Evolutionary conservation across 2,113 vertebrate species (phyloP).

Genomic region (Cyrtonyx montezumae): DNA sequence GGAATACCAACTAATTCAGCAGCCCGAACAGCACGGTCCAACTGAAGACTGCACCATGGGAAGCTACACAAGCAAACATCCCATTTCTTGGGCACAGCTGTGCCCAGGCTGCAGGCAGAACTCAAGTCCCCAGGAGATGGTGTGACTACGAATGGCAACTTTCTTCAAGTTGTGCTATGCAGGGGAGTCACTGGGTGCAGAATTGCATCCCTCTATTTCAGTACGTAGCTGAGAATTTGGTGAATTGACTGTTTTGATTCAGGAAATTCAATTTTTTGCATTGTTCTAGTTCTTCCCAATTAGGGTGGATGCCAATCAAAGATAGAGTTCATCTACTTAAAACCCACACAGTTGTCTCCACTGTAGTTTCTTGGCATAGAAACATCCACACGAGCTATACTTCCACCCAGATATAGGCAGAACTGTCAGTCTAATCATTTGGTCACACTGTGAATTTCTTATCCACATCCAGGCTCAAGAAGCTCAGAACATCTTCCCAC

Average conservation of each 20-base stretch:
- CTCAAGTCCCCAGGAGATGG: not conserved
- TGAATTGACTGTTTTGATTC: not conserved
- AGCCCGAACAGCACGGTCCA: not conserved
- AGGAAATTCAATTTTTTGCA: not conserved
- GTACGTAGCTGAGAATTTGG: not conserved
- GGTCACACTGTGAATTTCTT: not conserved
- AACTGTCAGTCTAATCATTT: not conserved
- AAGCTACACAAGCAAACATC: slow-evolving; percentile 29
- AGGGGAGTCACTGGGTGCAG: not conserved
- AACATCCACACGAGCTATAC: not conserved
- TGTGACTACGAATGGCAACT: not conserved
- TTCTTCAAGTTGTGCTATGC: not conserved
- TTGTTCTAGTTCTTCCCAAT: not conserved
- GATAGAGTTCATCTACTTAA: not conserved
- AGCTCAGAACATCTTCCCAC: not conserved
- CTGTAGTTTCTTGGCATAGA: not conserved
- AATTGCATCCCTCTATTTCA: not conserved
- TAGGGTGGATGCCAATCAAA: not conserved
- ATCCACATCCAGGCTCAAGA: not conserved
- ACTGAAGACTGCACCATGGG: not conserved
- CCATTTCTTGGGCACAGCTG: not conserved
- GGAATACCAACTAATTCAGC: slow-evolving; percentile 21
- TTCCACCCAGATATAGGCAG: not conserved
- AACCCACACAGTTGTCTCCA: not conserved
- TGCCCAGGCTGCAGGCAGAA: rapidly evolving